Percentiles rank a stretch among this genome's conserved stretches.
phyloP scores from a whole-genome alignment of 2,888 invertebrate genomes.

The Pimpla rufipes region DNA sequence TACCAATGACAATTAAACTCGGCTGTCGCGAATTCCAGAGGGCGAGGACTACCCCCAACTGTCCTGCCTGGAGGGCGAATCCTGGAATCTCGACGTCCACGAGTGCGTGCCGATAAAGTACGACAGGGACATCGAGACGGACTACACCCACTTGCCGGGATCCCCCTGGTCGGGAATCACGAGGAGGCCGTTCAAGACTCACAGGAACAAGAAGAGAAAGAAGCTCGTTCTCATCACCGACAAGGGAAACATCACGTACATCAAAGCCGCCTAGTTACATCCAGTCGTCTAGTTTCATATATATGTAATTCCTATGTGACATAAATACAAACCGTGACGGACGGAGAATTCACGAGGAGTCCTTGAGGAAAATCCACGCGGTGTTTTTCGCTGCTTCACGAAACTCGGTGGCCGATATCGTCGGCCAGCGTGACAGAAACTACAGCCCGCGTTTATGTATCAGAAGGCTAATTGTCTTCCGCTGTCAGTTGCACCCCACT shows the following conservation, averaged over 20 bases:
- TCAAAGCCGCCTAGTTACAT: slow-evolving; percentile 55
- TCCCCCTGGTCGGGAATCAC: slow-evolving; percentile 59
- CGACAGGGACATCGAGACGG: slow-evolving; percentile 65
- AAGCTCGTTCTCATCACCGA: slow-evolving; percentile 68
- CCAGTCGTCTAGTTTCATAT: background rate
- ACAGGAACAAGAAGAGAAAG: slow-evolving; percentile 57
- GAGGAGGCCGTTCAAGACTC: slow-evolving; percentile 43
- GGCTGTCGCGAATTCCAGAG: slow-evolving; percentile 38
- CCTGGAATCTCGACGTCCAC: slow-evolving; percentile 68
- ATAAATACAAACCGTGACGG: slow-evolving; percentile 45
- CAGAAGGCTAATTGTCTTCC: slow-evolving; percentile 85
- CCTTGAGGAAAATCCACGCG: background rate
- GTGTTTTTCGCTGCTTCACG: slow-evolving; percentile 26
- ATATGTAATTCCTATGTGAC: slow-evolving; percentile 25
- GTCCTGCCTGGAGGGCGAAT: slow-evolving; percentile 72
- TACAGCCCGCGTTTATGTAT: slow-evolving; percentile 76
- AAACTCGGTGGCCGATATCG: slow-evolving; percentile 39
- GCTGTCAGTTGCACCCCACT: slow-evolving; percentile 85
- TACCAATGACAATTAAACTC: too few species aligned
- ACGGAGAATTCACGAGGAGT: slow-evolving; percentile 1
- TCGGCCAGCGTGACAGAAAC: slow-evolving; percentile 59
- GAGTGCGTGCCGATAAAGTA: slow-evolving; percentile 72
- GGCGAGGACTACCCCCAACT: slow-evolving; percentile 73
- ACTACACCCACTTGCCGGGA: slow-evolving; percentile 70
- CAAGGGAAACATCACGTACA: slow-evolving; percentile 66